Base-by-base conservation (phyloP, 2,888 invertebrate species). In the Drosophila acutilabella region DNA sequence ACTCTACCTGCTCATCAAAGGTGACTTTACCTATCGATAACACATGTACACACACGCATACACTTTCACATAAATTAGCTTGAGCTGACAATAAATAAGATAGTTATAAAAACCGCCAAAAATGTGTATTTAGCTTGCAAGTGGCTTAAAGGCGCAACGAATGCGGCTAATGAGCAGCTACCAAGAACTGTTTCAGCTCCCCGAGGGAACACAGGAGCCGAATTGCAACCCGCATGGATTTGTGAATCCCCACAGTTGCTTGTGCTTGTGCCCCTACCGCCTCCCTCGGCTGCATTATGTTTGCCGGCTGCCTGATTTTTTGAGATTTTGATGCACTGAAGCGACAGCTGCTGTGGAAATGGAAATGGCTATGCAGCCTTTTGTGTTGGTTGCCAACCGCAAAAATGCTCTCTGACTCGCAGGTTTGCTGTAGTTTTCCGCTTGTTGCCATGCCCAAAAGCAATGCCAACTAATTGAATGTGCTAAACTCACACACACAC, bases 401-500 rank as follows among this genome's bases (percentile, higher is more conserved):
- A 81, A 82, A 76, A 81, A 72, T 75, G 59, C 42, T 64, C 77
- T 73, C 73, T 61, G 74, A 62, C 62, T 77, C 54, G 54, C n/a
- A 36, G 56, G 56, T 40, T 69, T 54, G 48, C 41, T 67, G 64
- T 70, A 64, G 70, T 64, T 66, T 44, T 40, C 16, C 23, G 23
- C 67, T 74, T 74, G 79, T 79, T 76, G 73, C 80, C 61, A 73
- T 20, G 80, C 80, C 47, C 47, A 71, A 70, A 67, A 75, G 80
- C 80, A 86, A 82, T 83, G 76, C 64, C 80, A 88, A 87, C 89
- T 85, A 85, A 89, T 85, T 85, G 89, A 85, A 85, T 89, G 85
- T 81, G 79, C 84, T 66, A 72, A 78, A 74, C 76, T 52, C 50
- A 10, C 41, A 40, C 62, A 42, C 52, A 61, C 62, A 48, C 58